Conservation (phyloP, 2,797 vertebrate species). For the Propithecus deckenii region DNA sequence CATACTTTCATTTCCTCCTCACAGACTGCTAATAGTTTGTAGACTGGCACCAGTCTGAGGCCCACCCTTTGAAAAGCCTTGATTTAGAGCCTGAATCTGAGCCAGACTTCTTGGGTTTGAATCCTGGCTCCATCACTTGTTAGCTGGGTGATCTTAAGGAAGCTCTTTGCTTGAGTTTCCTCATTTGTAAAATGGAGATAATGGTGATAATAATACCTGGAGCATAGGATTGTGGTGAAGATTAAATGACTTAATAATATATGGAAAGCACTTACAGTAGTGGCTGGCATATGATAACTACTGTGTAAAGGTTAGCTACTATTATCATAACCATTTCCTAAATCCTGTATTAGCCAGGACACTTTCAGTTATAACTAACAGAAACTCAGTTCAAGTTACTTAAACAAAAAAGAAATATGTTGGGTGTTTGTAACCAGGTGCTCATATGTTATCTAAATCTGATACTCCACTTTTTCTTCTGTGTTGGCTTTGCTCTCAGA, state of each 20-base stretch:
- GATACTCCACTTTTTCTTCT: neutral
- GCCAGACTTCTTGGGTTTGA: neutral
- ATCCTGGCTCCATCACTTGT: neutral
- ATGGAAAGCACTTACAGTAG: neutral
- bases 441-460: neutral
- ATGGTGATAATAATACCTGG: neutral
- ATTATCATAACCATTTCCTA: neutral
- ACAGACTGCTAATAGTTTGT: neutral
- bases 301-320: neutral
- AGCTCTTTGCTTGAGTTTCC: constrained; percentile 10
- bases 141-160: neutral
- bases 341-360: neutral
- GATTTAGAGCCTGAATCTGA: neutral
- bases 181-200: constrained; percentile 15
- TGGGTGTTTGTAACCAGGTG: neutral
- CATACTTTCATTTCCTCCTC: neutral
- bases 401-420: neutral
- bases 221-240: neutral
- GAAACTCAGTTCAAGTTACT: neutral
- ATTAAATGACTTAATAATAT: neutral
- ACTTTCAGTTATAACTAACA: neutral
- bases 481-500: neutral
- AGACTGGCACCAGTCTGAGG: neutral
- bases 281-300: neutral
- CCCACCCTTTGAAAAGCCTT: neutral